These are phyloP conservation scores for Bombus waltoni DNA, from an alignment of 1,140 invertebrate species.

Conservation along the genomic window DNA sequence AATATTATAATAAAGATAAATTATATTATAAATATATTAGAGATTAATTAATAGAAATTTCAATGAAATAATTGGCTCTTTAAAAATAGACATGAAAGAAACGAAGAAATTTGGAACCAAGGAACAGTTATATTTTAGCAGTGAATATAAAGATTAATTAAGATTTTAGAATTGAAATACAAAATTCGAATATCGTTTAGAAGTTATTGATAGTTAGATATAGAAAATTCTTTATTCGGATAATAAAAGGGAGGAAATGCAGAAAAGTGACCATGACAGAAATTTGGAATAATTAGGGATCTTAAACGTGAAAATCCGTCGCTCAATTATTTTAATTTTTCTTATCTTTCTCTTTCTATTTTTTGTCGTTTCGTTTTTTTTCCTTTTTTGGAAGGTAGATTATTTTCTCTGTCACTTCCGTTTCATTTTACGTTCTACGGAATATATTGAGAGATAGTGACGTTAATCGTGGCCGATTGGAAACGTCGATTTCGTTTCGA, in stretches of 20 bases:
- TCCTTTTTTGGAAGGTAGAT: no score
- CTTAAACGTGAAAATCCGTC: not conserved
- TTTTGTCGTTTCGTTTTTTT: not conserved
- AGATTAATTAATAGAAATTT: no score
- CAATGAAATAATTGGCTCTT: no score
- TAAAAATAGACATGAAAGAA: no score
- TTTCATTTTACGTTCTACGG: not conserved
- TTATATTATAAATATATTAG: no score
- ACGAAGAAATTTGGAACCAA: not conserved
- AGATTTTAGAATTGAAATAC: not conserved
- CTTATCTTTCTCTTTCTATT: no score
- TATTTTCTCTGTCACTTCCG: no score
- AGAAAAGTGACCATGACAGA: not conserved
- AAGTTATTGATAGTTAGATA: not conserved
- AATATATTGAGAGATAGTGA: not conserved
- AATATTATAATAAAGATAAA: no score
- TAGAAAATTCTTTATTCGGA: not conserved
- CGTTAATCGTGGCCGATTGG: conserved; percentile 14
- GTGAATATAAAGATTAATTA: no score
- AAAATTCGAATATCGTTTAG: not conserved
- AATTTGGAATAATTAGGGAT: not conserved
- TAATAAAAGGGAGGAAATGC: not conserved
- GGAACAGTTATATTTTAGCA: not conserved
- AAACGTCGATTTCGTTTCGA: conserved; percentile 26
- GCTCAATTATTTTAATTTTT: not conserved